Evolutionary conservation across 30 jellyfish, hydroid and myxozoan species (phyloP).

Genomic region (Mastigias papua): DNA sequence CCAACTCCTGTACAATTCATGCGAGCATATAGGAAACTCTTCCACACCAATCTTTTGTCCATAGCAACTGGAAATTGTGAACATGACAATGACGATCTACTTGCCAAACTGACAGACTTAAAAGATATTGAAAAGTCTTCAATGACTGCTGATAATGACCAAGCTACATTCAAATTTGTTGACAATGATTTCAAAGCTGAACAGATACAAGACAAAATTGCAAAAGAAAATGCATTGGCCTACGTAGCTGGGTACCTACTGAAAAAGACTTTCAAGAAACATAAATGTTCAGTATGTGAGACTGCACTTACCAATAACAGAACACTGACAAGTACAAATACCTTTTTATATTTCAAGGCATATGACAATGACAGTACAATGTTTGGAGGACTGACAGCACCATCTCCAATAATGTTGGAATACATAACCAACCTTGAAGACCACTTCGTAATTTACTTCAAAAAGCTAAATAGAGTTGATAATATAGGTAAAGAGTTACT

Average conservation of each 20-base stretch:
- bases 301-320: not conserved
- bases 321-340: not conserved
- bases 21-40: slow-evolving; percentile 40
- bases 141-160: not conserved
- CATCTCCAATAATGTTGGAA: not conserved
- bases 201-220: slow-evolving; percentile 5
- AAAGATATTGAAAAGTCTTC: not conserved
- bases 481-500: not conserved
- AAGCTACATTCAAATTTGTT: not conserved
- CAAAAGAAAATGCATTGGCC: slow-evolving; percentile 54
- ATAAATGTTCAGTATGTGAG: slow-evolving; percentile 12
- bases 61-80: slow-evolving; percentile 23
- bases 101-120: not conserved
- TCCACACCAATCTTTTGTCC: slow-evolving; percentile 6
- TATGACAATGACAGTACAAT: slow-evolving; percentile 10
- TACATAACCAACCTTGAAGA: slow-evolving; percentile 10
- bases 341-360: slow-evolving; percentile 31
- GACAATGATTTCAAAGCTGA: not conserved
- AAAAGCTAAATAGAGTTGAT: not conserved
- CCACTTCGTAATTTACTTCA: not conserved
- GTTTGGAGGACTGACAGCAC: slow-evolving; percentile 20
- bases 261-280: slow-evolving; percentile 4
- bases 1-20: slow-evolving; percentile 36
- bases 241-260: slow-evolving; percentile 13
- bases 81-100: slow-evolving; percentile 1